Conservation (phyloP, 2,113 vertebrate genomes). For the Felis catus region DNA sequence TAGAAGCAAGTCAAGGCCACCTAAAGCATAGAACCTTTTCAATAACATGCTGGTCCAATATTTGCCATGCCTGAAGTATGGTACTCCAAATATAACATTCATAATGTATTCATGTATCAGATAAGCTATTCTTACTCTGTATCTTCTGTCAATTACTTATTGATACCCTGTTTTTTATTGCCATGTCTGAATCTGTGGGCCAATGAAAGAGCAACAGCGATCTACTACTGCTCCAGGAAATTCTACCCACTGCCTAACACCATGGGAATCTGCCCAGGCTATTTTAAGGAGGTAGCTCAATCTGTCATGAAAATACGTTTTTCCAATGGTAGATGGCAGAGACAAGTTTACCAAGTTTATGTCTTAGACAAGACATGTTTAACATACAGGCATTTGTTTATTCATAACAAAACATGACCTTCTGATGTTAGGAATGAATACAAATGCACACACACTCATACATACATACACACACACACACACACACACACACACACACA, state of each 20-base stretch:
- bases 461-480: background rate
- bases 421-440: slow-evolving; percentile 46
- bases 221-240: background rate
- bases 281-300: slow-evolving; percentile 5
- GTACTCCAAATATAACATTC: background rate
- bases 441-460: background rate
- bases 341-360: slow-evolving; percentile 32
- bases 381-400: slow-evolving; percentile 32
- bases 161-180: background rate
- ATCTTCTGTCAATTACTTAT: background rate
- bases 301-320: slow-evolving; percentile 11
- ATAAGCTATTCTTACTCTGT: background rate
- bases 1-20: background rate
- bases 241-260: background rate
- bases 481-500: background rate
- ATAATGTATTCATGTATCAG: background rate
- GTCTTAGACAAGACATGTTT: slow-evolving; percentile 17
- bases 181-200: background rate
- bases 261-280: background rate
- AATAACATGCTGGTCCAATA: background rate
- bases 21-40: background rate
- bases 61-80: background rate
- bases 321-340: background rate
- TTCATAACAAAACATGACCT: slow-evolving; percentile 52
- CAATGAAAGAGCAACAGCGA: background rate